Percentiles rank a stretch among this genome's conserved stretches.
phyloP scores from a whole-genome alignment of 2,888 invertebrate genomes.

The Cataglyphis rosenhaueri region DNA sequence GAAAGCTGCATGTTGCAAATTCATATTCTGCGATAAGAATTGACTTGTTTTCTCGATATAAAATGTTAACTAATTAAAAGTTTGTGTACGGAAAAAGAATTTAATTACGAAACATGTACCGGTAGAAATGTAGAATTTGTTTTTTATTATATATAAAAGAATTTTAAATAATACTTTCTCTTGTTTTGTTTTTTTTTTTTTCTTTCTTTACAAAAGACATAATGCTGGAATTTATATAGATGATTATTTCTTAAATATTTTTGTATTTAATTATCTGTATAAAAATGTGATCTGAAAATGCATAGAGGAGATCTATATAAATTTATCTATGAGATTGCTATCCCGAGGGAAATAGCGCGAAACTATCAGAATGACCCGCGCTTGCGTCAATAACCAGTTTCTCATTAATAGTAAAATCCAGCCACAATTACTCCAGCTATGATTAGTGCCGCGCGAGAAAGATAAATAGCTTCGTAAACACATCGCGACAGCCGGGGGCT shows the following conservation, averaged over 20 bases:
- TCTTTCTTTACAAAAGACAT: not conserved
- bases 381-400: constrained; percentile 44
- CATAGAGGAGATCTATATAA: not conserved
- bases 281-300: not conserved
- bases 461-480: constrained; percentile 51
- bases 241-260: not conserved
- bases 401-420: constrained; percentile 51
- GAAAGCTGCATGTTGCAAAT: not conserved
- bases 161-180: not conserved
- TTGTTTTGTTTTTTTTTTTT: not conserved
- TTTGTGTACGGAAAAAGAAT: not conserved
- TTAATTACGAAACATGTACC: not conserved
- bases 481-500: constrained; percentile 37
- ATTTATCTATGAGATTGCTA: not conserved
- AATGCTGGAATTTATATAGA: not conserved
- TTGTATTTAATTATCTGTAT: not conserved
- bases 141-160: not conserved
- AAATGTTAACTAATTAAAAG: not conserved
- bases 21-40: not conserved
- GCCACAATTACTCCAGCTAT: constrained; percentile 37
- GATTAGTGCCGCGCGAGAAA: constrained; percentile 46
- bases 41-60: not conserved
- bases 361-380: constrained; percentile 29
- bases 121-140: not conserved
- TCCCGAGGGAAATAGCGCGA: constrained; percentile 21